A percentile compares a stretch with the other conserved stretches of the same genome.
Conservation (phyloP, 1,140 invertebrate genomes). For the silkworm (Bombyx mori) region DNA sequence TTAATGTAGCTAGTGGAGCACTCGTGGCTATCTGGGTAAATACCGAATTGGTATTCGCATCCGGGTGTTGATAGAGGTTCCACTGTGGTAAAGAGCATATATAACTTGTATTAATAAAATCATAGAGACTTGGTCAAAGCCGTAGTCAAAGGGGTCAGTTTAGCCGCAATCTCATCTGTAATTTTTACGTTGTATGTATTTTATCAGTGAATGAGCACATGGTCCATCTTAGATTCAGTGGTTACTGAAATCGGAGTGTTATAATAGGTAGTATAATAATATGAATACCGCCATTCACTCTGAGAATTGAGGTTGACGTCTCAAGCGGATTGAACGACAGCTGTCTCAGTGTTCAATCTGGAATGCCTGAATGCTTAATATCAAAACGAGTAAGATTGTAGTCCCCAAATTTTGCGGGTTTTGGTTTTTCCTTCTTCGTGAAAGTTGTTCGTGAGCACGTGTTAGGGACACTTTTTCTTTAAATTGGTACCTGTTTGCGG, state of each 20-base stretch:
- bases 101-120: background rate
- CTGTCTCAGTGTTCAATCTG: too few species aligned
- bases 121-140: background rate
- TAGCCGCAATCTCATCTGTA: background rate
- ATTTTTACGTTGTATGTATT: background rate
- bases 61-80: constrained; percentile 82
- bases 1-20: constrained; percentile 91
- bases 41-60: constrained; percentile 91
- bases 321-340: too few species aligned
- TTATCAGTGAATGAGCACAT: background rate
- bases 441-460: too few species aligned
- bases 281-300: too few species aligned
- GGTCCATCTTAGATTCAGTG: too few species aligned
- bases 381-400: too few species aligned
- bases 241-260: too few species aligned
- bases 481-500: too few species aligned
- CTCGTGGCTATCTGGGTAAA: constrained; percentile 83
- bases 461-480: too few species aligned
- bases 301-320: too few species aligned
- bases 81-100: constrained; percentile 71
- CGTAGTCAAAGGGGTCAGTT: background rate
- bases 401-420: background rate
- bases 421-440: background rate
- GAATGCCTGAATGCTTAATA: too few species aligned
- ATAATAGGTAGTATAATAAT: too few species aligned